Base-by-base conservation (phyloP, 2,888 invertebrate species). In the Drosophila nigricruria region DNA sequence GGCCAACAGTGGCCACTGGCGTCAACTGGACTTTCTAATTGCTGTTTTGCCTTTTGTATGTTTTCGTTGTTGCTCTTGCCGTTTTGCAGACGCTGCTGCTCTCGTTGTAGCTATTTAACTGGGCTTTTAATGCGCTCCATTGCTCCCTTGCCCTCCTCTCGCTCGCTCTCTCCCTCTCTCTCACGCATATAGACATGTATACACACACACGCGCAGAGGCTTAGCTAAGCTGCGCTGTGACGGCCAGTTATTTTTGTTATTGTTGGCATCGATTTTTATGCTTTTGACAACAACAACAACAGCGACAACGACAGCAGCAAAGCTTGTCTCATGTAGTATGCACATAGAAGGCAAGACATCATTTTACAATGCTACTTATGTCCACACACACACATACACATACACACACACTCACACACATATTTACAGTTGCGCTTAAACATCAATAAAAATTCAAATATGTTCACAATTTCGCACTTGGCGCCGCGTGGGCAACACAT, bases 281-380 rank as follows among this genome's bases (percentile, higher is more conserved):
- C 71, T 82, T 78, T 80, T 72, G 52, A 70, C 65, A 72, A 64
- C 61, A 68, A 68, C 47, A 75, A 25, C 61, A 60, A 70, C 63
- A 72, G 59, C 61, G 65, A 63, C 49, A 74, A 36, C 60, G 56
- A 69, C 54, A 52, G 56, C 38, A 40, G 18, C 53, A 32, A 32
- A 64, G 42, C 65, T 66, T 60, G 43, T 73, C 54, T 36, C 53
- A 61, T 73, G 53, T 65, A 20, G 80, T 69, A 58, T 85, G 79
- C 88, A 77, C 88, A 81, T 81, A 86, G 84, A 88, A 88, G 86
- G 86, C 89, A 87, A 86, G 79, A 86, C 86, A 83, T 88, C 84
- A 88, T 86, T 86, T 83, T 87, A 84, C 84, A 82, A 73, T 78
- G 78, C 89, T 87, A 82, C 87, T 87, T 87, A 83, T 82, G 79